These are phyloP conservation scores for Thaumetopoea pityocampa DNA, from an alignment of 1,140 invertebrate species.

Conservation along the genomic window DNA sequence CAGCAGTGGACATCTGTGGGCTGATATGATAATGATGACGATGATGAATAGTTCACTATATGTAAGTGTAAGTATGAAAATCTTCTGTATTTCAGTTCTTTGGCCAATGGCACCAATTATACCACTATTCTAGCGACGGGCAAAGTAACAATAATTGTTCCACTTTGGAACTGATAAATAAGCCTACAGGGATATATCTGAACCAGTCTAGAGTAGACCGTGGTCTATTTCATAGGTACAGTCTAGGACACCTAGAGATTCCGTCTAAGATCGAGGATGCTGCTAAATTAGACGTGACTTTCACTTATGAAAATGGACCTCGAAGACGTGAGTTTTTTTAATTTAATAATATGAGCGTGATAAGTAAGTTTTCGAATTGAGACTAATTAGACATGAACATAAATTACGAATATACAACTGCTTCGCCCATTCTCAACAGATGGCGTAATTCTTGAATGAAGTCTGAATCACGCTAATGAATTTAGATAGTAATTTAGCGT, in stretches of 20 bases:
- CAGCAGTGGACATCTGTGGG: no score
- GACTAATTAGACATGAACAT: no score
- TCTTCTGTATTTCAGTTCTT: constrained; percentile 44
- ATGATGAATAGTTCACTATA: no score
- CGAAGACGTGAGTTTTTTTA: constrained; percentile 47
- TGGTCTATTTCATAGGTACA: constrained; percentile 56
- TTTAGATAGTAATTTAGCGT: no score
- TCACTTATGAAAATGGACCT: constrained; percentile 45
- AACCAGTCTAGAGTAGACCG: constrained; percentile 57
- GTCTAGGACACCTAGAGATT: constrained; percentile 44
- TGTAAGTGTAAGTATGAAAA: no score
- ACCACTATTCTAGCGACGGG: constrained; percentile 56
- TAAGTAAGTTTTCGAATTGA: no score
- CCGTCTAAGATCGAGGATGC: constrained; percentile 34
- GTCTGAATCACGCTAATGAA: no score
- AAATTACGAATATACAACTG: no score
- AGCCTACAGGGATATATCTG: constrained; percentile 42
- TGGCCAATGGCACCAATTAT: constrained; percentile 55
- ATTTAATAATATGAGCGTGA: background rate
- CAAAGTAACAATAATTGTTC: constrained; percentile 54
- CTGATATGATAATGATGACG: no score
- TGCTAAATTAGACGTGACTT: constrained; percentile 37
- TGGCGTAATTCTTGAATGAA: no score
- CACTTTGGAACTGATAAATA: constrained; percentile 36
- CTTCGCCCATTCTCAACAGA: no score